Evolutionary conservation across 2,797 vertebrate species (phyloP).

Genomic region (Sebastes iracundus): DNA sequence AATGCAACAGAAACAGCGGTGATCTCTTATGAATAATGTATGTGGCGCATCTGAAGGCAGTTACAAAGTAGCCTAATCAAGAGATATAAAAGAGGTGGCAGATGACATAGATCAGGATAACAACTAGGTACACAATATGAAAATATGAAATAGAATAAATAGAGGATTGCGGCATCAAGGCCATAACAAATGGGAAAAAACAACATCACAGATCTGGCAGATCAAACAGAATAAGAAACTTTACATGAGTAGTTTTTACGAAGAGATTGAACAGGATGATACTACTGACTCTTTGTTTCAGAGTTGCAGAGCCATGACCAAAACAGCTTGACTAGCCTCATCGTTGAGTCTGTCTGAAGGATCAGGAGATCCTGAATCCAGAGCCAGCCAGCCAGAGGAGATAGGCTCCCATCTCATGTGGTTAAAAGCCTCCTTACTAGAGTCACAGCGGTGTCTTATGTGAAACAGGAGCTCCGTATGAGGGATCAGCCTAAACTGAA

Average conservation of each 20-base stretch:
- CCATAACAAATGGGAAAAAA: background rate
- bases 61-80: background rate
- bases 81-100: background rate
- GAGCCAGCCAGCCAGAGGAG: background rate
- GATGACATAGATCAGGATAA: background rate
- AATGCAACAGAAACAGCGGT: background rate
- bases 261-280: background rate
- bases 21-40: constrained; percentile 25
- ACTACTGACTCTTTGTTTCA: background rate
- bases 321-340: background rate
- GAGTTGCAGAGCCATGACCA: background rate
- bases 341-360: background rate
- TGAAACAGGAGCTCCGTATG: background rate
- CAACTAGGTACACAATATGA: background rate
- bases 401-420: background rate
- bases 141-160: constrained; percentile 1
- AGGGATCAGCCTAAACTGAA: background rate
- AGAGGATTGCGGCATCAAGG: background rate
- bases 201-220: background rate
- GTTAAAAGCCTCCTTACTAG: background rate
- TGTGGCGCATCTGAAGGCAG: background rate
- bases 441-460: background rate
- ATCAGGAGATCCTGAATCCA: background rate
- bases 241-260: background rate
- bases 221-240: background rate